Percentiles rank a stretch among this genome's conserved stretches.
These are phyloP conservation scores for Spea multiplicata DNA, from an alignment of 2,113 vertebrate genomes.

Conservation along the genomic window DNA sequence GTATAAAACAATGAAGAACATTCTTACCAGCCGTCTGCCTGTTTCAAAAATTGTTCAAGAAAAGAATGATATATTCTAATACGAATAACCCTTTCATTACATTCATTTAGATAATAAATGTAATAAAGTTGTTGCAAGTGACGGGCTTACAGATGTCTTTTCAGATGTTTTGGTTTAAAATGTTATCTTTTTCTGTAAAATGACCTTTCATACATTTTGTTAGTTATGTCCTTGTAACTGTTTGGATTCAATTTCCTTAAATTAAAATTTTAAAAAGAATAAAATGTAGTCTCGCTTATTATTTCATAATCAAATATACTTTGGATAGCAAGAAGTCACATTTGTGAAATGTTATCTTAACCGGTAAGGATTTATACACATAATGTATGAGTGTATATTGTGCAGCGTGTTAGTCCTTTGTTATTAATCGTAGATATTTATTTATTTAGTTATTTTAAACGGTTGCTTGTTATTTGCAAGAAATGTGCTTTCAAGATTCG, in stretches of 20 bases:
- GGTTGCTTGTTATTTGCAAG: too few relatives aligned
- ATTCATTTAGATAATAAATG: neutral
- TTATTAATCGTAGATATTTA: too few relatives aligned
- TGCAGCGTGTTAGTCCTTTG: too few relatives aligned
- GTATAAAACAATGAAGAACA: neutral
- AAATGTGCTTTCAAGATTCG: too few relatives aligned
- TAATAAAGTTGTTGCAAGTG: neutral
- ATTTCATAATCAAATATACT: neutral
- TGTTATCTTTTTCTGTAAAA: conserved; percentile 9
- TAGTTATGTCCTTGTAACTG: conserved; percentile 29
- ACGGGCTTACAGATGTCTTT: conserved; percentile 5
- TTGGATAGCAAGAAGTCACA: neutral
- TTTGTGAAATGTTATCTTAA: too few relatives aligned
- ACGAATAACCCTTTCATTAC: neutral
- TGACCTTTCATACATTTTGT: conserved; percentile 26
- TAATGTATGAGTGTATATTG: too few relatives aligned
- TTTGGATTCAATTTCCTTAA: conserved; percentile 28
- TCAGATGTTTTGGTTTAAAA: neutral
- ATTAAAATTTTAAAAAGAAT: conserved; percentile 27
- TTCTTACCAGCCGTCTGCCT: neutral
- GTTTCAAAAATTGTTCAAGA: conserved; percentile 2
- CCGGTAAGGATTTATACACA: too few relatives aligned
- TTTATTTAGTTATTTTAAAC: too few relatives aligned
- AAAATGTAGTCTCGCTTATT: neutral
- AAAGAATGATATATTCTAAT: neutral